Conservation (phyloP, 2,113 vertebrate species). For the Salminus brasiliensis region DNA sequence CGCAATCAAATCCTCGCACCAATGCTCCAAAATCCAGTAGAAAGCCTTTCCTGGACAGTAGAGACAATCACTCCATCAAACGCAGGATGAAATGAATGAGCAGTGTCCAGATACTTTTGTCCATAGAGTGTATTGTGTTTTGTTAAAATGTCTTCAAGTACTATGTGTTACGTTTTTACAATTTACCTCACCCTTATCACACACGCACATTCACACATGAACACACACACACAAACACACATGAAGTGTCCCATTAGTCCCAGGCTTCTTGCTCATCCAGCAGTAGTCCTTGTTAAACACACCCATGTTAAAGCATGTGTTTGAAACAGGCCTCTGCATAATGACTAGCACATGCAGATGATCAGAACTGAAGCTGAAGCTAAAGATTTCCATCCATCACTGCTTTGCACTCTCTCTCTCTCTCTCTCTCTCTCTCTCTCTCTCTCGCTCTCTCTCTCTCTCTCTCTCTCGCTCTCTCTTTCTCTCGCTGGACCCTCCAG, state of each 20-base stretch:
- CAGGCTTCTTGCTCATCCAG: not conserved
- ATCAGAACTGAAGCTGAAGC: constrained; percentile 14
- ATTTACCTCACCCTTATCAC: not conserved
- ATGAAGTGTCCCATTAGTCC: constrained; percentile 5
- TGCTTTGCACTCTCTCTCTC: not conserved
- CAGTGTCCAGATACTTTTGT: too few species aligned
- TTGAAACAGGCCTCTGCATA: not conserved
- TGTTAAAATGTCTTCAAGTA: too few species aligned
- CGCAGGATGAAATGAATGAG: too few species aligned
- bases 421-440: not conserved
- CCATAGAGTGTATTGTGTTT: too few species aligned
- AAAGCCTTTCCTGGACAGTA: too few species aligned
- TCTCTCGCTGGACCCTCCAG: not conserved
- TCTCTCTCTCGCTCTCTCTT: not conserved
- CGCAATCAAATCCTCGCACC: too few species aligned
- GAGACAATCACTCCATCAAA: too few species aligned
- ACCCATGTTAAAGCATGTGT: constrained; percentile 3
- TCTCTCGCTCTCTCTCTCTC: not conserved
- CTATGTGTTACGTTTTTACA: too few species aligned
- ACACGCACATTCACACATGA: not conserved
- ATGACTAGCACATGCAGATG: constrained; percentile 20
- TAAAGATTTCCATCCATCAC: not conserved
- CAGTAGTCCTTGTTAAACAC: not conserved
- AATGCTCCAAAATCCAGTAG: too few species aligned
- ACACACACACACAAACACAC: not conserved